These are phyloP conservation scores for Porites evermanni DNA, from an alignment of 92 coral and sea anemone species.

Conservation along the genomic window DNA sequence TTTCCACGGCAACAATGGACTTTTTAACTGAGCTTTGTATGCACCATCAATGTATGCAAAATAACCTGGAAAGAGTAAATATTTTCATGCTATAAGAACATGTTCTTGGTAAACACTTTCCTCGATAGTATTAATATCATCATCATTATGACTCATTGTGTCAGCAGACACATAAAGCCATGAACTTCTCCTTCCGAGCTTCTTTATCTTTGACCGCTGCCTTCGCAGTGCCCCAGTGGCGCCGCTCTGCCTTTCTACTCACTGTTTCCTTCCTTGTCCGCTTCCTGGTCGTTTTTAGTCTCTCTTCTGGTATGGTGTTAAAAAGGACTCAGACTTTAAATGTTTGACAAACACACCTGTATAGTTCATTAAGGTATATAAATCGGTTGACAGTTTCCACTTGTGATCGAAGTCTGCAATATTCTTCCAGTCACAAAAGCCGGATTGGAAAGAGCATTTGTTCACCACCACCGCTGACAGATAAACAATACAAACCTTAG, in stretches of 20 bases:
- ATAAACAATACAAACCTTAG: neutral
- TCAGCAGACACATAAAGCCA: too few species aligned
- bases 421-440: slow-evolving; percentile 15
- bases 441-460: slow-evolving; percentile 20
- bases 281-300: too few species aligned
- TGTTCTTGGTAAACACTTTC: neutral
- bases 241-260: too few species aligned
- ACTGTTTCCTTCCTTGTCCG: too few species aligned
- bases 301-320: too few species aligned
- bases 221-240: too few species aligned
- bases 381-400: slow-evolving; percentile 17
- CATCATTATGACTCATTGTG: too few species aligned
- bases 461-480: slow-evolving; percentile 21
- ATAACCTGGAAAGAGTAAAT: neutral
- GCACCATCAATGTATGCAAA: slow-evolving; percentile 33
- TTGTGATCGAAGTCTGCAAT: neutral
- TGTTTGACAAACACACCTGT: slow-evolving; percentile 1
- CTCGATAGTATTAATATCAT: too few species aligned
- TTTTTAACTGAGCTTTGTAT: slow-evolving; percentile 3
- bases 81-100: neutral
- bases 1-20: slow-evolving; percentile 30
- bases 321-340: too few species aligned
- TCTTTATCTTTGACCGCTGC: too few species aligned
- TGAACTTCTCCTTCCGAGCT: too few species aligned
- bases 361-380: neutral